These are phyloP conservation scores for Micrasema longulum DNA, from an alignment of 1,140 invertebrate species.

Conservation along the genomic window DNA sequence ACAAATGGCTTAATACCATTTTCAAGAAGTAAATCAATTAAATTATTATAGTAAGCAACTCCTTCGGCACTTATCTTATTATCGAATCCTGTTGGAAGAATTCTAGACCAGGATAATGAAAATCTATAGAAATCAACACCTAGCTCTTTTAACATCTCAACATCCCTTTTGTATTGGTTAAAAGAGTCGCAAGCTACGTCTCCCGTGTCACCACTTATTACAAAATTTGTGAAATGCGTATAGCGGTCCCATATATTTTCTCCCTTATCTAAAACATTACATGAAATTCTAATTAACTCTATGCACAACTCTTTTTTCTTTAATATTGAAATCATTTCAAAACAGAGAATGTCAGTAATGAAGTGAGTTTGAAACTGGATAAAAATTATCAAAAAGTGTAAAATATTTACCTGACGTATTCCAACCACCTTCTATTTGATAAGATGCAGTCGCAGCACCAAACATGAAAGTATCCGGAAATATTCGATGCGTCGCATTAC, in stretches of 20 bases:
- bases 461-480: constrained; percentile 71
- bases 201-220: constrained; percentile 61
- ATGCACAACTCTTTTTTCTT: too few relatives aligned
- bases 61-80: constrained; percentile 65
- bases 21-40: constrained; percentile 65
- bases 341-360: too few relatives aligned
- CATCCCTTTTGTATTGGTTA: constrained; percentile 70
- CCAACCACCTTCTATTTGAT: constrained; percentile 75
- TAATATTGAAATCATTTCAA: too few relatives aligned
- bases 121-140: constrained; percentile 66
- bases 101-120: constrained; percentile 69
- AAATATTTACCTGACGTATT: constrained; percentile 66
- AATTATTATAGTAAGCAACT: constrained; percentile 68
- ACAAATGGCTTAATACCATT: constrained; percentile 67
- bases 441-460: constrained; percentile 71
- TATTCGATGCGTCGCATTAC: constrained; percentile 53
- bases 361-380: too few relatives aligned
- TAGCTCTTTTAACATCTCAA: constrained; percentile 65
- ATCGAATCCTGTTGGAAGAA: constrained; percentile 64
- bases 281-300: too few relatives aligned
- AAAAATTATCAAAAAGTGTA: constrained; percentile 62
- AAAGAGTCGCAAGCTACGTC: constrained; percentile 74
- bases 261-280: constrained; percentile 56
- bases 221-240: constrained; percentile 56
- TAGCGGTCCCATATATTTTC: constrained; percentile 65